Percentiles rank a stretch among this genome's conserved stretches.
Conservation (phyloP, 2,888 invertebrate species). For the Suillia variegata region DNA sequence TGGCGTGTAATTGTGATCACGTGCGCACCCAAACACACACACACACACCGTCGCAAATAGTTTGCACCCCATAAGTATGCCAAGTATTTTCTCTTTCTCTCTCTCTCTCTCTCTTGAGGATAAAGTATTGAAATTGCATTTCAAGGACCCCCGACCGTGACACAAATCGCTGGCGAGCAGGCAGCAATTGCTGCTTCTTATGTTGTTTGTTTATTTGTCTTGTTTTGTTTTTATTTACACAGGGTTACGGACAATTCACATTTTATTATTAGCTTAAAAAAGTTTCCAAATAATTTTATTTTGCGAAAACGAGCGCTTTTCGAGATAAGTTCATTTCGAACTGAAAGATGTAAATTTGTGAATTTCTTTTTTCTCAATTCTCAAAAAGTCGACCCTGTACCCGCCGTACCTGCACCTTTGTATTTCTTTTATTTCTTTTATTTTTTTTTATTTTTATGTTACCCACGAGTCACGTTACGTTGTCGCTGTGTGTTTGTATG, state of each 20-base stretch:
- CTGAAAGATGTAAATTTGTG: too few relatives aligned
- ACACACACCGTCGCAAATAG: background rate
- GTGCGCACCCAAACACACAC: background rate
- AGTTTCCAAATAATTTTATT: too few relatives aligned
- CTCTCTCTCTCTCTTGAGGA: too few relatives aligned
- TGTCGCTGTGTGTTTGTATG: too few relatives aligned
- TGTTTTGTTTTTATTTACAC: background rate
- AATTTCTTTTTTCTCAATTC: too few relatives aligned
- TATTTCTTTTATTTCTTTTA: background rate
- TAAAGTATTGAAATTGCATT: background rate
- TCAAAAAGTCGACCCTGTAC: too few relatives aligned
- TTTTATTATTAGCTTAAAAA: too few relatives aligned
- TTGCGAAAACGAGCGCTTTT: too few relatives aligned
- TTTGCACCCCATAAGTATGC: conserved; percentile 3
- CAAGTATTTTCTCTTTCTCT: too few relatives aligned
- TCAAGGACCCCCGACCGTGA: conserved; percentile 1
- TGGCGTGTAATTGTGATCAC: background rate
- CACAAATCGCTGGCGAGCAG: background rate
- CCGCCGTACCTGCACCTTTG: background rate
- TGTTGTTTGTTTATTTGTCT: too few relatives aligned
- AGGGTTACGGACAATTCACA: too few relatives aligned
- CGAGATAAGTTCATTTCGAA: too few relatives aligned
- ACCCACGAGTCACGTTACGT: background rate
- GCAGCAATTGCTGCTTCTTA: background rate
- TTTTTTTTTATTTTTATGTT: background rate